phyloP scores from a whole-genome alignment of 2,113 vertebrate species.

The Nothocercus nigrocapillus region DNA sequence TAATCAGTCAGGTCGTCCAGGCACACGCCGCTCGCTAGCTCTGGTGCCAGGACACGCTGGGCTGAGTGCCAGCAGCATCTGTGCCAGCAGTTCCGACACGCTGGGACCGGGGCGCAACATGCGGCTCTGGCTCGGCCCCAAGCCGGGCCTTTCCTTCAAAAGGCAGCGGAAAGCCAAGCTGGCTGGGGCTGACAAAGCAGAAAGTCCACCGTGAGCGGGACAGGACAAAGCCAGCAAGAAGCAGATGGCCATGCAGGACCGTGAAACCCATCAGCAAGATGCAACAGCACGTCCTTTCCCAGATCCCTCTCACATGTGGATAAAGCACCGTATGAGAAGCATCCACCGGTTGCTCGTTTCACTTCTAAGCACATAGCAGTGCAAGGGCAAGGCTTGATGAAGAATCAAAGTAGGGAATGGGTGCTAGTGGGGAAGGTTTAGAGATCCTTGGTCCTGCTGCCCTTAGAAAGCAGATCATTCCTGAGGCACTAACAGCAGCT shows the following conservation, averaged over 20 bases:
- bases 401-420: background rate
- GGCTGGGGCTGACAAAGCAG: background rate
- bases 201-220: background rate
- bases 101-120: background rate
- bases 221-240: slow-evolving; percentile 1
- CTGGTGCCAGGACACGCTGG: background rate
- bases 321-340: background rate
- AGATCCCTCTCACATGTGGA: background rate
- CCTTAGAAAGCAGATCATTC: background rate
- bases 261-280: background rate
- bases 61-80: background rate
- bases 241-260: slow-evolving; percentile 61
- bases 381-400: background rate
- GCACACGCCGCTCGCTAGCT: background rate
- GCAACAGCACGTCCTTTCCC: background rate
- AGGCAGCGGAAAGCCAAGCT: slow-evolving; percentile 1
- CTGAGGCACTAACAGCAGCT: background rate
- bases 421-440: background rate
- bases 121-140: background rate
- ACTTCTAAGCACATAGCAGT: background rate
- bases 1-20: slow-evolving; percentile 67
- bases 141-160: slow-evolving; percentile 41
- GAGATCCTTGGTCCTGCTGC: background rate
- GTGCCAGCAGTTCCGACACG: background rate
- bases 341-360: background rate